phyloP scores from a whole-genome alignment of 2,113 vertebrate species.

The Acanthisitta chloris region DNA sequence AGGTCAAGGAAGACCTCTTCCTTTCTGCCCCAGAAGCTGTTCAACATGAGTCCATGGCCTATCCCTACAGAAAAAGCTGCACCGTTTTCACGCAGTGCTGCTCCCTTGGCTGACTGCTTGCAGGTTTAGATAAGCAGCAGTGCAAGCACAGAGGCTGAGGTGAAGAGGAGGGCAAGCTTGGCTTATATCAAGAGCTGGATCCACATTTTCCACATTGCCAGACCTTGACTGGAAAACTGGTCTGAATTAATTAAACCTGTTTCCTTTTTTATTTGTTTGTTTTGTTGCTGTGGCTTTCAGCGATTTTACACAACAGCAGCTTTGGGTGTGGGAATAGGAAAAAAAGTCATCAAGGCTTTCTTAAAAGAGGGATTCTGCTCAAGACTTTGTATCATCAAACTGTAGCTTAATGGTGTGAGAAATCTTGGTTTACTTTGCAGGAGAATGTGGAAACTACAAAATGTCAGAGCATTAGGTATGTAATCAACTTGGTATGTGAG shows the following conservation, averaged over 20 bases:
- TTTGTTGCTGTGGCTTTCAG: neutral
- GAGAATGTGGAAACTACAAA: neutral
- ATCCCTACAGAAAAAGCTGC: neutral
- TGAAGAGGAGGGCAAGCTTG: neutral
- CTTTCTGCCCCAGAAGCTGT: neutral
- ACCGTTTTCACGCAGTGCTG: accelerated
- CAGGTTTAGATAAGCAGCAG: neutral
- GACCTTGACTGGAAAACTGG: neutral
- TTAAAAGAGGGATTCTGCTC: neutral
- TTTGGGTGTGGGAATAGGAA: neutral
- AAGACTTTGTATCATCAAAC: neutral
- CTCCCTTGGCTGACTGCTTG: neutral
- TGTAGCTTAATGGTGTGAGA: neutral
- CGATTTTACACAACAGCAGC: neutral
- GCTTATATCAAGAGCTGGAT: neutral
- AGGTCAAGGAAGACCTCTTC: neutral
- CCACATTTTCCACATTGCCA: neutral
- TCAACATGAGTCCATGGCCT: neutral
- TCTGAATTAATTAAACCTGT: neutral
- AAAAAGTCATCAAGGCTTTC: neutral
- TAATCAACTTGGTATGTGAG: neutral
- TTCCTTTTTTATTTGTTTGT: neutral
- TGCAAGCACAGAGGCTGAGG: neutral
- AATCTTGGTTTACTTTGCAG: neutral
- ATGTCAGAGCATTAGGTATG: neutral